Evolutionary conservation across 2,797 vertebrate genomes (phyloP).

Genomic region (Darevskia nairensis): DNA sequence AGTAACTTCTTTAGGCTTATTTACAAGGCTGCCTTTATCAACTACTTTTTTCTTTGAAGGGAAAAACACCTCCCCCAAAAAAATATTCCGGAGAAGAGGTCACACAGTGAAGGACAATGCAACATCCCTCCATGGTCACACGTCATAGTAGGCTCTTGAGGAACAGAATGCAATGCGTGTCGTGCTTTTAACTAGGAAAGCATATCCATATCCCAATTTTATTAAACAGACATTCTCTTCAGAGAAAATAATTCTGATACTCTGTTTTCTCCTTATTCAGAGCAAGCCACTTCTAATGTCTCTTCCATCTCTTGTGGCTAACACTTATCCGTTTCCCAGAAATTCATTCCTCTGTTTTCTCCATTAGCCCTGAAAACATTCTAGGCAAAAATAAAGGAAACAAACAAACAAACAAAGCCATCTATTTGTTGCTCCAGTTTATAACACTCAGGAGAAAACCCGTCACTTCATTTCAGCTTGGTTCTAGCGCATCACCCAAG

Average conservation of each 20-base stretch:
- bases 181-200: slow-evolving; percentile 55
- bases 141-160: slow-evolving; percentile 19
- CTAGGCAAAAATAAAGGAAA: slow-evolving; percentile 46
- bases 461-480: slow-evolving; percentile 31
- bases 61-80: too few species aligned
- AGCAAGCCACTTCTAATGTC: slow-evolving; percentile 65
- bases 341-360: slow-evolving; percentile 50
- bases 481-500: neutral
- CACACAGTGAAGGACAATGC: slow-evolving; percentile 34
- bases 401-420: slow-evolving; percentile 35
- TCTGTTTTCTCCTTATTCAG: slow-evolving; percentile 65
- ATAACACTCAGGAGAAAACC: slow-evolving; percentile 36
- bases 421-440: slow-evolving; percentile 28
- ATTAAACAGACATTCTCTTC: slow-evolving; percentile 56
- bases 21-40: slow-evolving; percentile 4
- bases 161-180: slow-evolving; percentile 40
- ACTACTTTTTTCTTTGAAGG: slow-evolving; percentile 17
- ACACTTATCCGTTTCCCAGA: slow-evolving; percentile 46
- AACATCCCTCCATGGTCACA: neutral
- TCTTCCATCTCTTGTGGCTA: slow-evolving; percentile 54
- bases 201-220: slow-evolving; percentile 44
- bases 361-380: slow-evolving; percentile 34
- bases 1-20: neutral
- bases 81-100: neutral
- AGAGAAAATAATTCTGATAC: slow-evolving; percentile 44